phyloP scores from a whole-genome alignment of 2,888 invertebrate species.

The Epiblema foenella region DNA sequence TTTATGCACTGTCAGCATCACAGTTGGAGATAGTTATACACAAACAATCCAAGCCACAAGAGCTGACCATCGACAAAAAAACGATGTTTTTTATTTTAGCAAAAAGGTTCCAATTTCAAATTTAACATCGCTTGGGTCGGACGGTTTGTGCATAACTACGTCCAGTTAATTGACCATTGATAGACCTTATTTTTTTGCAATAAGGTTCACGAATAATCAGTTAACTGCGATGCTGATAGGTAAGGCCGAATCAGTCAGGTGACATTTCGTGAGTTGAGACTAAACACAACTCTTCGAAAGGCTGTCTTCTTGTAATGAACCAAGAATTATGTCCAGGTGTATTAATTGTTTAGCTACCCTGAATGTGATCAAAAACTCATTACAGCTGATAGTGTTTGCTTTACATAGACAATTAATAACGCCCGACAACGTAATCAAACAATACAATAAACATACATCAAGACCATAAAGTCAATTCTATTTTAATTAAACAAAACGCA shows the following conservation, averaged over 20 bases:
- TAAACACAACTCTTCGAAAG: not conserved
- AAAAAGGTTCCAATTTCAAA: too few relatives aligned
- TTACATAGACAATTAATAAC: conserved; percentile 28
- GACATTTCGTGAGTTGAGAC: not conserved
- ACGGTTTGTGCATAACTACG: too few relatives aligned
- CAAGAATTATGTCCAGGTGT: not conserved
- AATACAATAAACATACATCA: conserved; percentile 64
- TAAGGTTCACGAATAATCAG: too few relatives aligned
- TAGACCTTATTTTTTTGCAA: too few relatives aligned
- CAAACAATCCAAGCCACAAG: too few relatives aligned
- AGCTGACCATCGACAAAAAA: too few relatives aligned
- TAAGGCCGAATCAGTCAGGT: not conserved
- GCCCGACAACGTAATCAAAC: conserved; percentile 46
- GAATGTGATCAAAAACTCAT: conserved; percentile 27
- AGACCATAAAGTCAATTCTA: conserved; percentile 62
- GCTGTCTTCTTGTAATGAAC: not conserved
- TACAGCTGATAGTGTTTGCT: conserved; percentile 18
- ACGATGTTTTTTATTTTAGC: too few relatives aligned
- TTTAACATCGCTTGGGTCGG: too few relatives aligned
- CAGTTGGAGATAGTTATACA: too few relatives aligned
- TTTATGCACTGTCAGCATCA: too few relatives aligned
- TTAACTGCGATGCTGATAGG: too few relatives aligned
- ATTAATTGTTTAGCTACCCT: conserved; percentile 2
- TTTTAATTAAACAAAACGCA: conserved; percentile 74
- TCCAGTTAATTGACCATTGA: too few relatives aligned